Conservation (phyloP, 2,888 invertebrate species). For the Apodemia duryi region DNA sequence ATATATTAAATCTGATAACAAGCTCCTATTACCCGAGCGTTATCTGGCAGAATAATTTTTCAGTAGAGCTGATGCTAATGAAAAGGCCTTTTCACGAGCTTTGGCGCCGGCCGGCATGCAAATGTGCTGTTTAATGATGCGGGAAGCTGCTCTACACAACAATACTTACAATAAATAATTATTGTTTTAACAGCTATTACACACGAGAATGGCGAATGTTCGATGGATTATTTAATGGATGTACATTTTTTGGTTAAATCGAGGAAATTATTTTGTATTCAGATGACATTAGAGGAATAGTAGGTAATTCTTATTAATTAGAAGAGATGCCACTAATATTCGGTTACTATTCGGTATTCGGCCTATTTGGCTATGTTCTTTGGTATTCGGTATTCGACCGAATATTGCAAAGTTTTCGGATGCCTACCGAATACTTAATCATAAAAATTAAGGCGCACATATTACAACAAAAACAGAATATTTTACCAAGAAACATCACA, state of each 20-base stretch:
- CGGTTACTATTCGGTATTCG: too few species aligned
- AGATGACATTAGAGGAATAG: too few species aligned
- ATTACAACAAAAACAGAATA: too few species aligned
- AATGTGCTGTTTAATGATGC: conserved; percentile 7
- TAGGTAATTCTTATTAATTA: too few species aligned
- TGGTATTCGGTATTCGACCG: too few species aligned
- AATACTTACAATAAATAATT: conserved; percentile 12
- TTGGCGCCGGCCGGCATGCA: conserved; percentile 40
- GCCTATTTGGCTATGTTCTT: too few species aligned
- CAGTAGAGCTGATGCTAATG: conserved; percentile 74
- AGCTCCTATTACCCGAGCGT: conserved; percentile 68
- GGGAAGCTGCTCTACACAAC: conserved; percentile 8
- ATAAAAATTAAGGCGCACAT: too few species aligned
- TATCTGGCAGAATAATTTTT: conserved; percentile 67
- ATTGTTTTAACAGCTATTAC: conserved; percentile 12
- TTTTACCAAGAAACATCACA: too few species aligned
- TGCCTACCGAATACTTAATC: too few species aligned
- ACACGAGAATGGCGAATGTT: conserved; percentile 8
- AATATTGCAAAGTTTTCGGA: too few species aligned
- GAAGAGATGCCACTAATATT: too few species aligned
- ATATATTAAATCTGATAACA: conserved; percentile 26
- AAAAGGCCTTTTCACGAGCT: conserved; percentile 76
- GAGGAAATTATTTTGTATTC: too few species aligned
- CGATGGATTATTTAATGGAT: neutral
- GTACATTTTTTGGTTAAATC: neutral